phyloP scores from a whole-genome alignment of 2,797 vertebrate species.

The Phaenicophaeus curvirostris region DNA sequence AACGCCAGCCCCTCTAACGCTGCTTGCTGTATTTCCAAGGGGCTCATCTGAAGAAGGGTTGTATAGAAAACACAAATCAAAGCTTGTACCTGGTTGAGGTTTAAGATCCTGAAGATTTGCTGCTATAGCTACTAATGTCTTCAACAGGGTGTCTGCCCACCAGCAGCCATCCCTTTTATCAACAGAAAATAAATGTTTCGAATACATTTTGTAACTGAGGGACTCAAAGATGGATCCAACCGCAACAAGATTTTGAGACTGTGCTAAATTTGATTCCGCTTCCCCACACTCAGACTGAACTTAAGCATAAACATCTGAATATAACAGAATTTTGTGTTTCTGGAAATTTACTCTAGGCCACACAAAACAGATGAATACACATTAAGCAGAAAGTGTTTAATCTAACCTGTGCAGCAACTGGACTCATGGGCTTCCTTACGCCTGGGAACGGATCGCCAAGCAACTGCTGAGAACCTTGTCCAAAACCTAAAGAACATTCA shows the following conservation, averaged over 20 bases:
- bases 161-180: background rate
- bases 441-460: conserved; percentile 89
- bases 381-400: background rate
- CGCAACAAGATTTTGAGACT: background rate
- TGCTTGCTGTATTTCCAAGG: conserved; percentile 85
- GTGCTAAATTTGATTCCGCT: background rate
- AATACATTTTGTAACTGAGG: background rate
- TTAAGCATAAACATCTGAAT: background rate
- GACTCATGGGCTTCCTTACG: conserved; percentile 87
- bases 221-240: background rate
- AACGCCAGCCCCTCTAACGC: conserved; percentile 88
- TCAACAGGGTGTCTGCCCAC: background rate
- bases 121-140: background rate
- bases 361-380: background rate
- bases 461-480: conserved; percentile 76
- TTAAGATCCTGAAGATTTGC: background rate
- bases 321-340: background rate
- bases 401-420: conserved; percentile 86
- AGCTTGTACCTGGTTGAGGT: background rate
- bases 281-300: background rate
- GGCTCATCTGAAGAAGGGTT: conserved; percentile 82
- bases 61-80: background rate
- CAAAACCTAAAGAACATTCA: conserved; percentile 72
- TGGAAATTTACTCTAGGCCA: background rate
- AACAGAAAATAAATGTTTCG: background rate